Base-by-base conservation (phyloP, 2,888 invertebrate species). In the Antheraea yamamai region DNA sequence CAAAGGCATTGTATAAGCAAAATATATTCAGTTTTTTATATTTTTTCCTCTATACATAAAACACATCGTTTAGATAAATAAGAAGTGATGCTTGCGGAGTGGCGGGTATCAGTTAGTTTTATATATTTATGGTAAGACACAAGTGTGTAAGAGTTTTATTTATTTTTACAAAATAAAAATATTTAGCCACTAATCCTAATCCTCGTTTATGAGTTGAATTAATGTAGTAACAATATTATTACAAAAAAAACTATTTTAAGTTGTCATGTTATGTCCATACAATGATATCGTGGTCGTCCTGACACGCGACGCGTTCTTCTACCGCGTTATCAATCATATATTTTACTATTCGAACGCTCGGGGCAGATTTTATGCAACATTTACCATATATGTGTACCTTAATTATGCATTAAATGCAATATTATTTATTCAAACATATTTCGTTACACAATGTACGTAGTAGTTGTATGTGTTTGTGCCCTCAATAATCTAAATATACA, bases 301-400 rank as follows among this genome's bases (percentile, higher is more conserved):
- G 83, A 86, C 86, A 85, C 88, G 87, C 88, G 88, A 89, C 89
- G 82, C 78, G 83, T 83, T 81, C 83, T 84, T 88, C 88, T 89
- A 85, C 89, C 89, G 90, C 88, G 85, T 90, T 92, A 93, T 93
- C 92, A 92, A 92, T 94, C 92, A 93, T 89, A 84, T 87, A 89
- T 87, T 90, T 92, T 90, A 92, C 88, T 88, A 87, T 88, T 87
- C 83, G 79, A 82, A 79, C 79, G 87, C 86, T 86, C 78, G 81
- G 83, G 87, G 84, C 82, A 76, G 83, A 85, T 84, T 92, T 91
- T 90, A 91, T 90, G 91, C 89, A 92, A 92, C 85, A 80, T 80
- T 84, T 81, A 78, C 78, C 76, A 77, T 79, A 77, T 81, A 72
- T 78, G 71, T 78, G 71, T 76, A 61, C 72, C 20, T 47, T 58